phyloP scores from a whole-genome alignment of 2,888 invertebrate genomes.

The Odontocolon sp. region DNA sequence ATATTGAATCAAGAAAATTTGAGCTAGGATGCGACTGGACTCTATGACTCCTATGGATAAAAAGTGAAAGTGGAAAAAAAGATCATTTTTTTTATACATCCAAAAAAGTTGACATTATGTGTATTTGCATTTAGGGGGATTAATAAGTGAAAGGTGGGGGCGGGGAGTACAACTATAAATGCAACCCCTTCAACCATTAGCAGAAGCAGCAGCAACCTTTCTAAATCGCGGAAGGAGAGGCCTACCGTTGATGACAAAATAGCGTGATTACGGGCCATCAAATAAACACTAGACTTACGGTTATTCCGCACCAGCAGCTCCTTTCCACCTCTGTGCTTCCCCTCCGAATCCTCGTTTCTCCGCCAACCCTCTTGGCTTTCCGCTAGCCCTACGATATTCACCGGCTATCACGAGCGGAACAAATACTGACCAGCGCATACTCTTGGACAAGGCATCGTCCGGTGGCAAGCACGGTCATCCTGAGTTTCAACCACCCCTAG shows the following conservation, averaged over 20 bases:
- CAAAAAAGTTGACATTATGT: too few species aligned
- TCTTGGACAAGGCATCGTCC: neutral
- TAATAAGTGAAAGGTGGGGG: neutral
- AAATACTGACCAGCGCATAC: slow-evolving; percentile 66
- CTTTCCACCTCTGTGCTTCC: slow-evolving; percentile 63
- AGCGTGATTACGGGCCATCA: slow-evolving; percentile 80
- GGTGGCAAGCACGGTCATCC: neutral
- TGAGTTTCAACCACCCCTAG: slow-evolving; percentile 8
- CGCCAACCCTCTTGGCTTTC: slow-evolving; percentile 22
- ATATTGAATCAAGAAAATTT: slow-evolving; percentile 10
- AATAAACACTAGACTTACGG: slow-evolving; percentile 79
- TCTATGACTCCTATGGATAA: neutral
- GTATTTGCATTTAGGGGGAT: too few species aligned
- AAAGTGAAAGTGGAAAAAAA: too few species aligned
- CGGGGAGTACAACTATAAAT: slow-evolving; percentile 21
- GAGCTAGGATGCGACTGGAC: neutral
- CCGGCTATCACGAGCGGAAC: slow-evolving; percentile 59
- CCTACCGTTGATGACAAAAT: slow-evolving; percentile 78
- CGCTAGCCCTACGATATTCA: slow-evolving; percentile 22
- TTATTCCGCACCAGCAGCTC: slow-evolving; percentile 76
- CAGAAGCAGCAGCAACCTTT: slow-evolving; percentile 21
- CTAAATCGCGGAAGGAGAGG: slow-evolving; percentile 75
- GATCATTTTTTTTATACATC: too few species aligned
- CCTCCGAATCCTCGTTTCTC: neutral
- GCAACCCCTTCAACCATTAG: slow-evolving; percentile 25